Evolutionary conservation across 2,113 vertebrate species (phyloP).

Genomic region (Ovis aries): ARS-UI_Ramb_v3.0 NC_056067.1:64637001-64637500

Average conservation of each 20-base stretch:
- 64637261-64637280: too few species aligned
- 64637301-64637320: background rate
- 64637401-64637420: too few species aligned
- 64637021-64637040: background rate
- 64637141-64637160: background rate
- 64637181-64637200: background rate
- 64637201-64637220: background rate
- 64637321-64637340: too few species aligned
- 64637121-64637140: background rate
- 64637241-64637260: background rate
- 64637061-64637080: background rate
- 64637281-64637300: background rate
- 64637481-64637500: background rate
- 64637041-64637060: rapidly evolving
- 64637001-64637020: background rate
- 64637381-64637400: too few species aligned
- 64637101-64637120: too few species aligned
- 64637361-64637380: too few species aligned
- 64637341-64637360: too few species aligned
- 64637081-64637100: background rate
- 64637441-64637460: background rate
- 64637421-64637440: too few species aligned
- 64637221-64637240: background rate
- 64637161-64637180: background rate
- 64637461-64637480: background rate